Base-by-base conservation (phyloP, 2,113 vertebrate genomes). In the Melanerpes aurifrons region DNA sequence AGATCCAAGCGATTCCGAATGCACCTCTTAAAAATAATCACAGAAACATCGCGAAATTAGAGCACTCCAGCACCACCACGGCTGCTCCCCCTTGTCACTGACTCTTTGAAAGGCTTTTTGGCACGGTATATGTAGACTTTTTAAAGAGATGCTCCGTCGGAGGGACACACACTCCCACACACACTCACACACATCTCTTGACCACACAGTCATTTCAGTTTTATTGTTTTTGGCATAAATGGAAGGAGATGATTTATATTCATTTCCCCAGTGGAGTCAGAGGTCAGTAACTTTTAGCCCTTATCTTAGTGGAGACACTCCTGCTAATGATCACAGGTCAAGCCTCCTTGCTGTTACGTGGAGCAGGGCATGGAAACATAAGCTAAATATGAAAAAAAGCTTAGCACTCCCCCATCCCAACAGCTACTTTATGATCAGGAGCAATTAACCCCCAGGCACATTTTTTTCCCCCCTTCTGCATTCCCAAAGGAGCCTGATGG, bases 211-310 rank as follows among this genome's bases (percentile, higher is more conserved):
- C 48, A 43, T 87, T 73, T 81, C 82, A 48, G n/a, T 75, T 71
- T 81, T 89, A 81, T 81, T 88, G 73, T 19, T 92, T 87, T 91
- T 54, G 73, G 73, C 87, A 88, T 58, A 91, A 86, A 91, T 15
- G 24, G 77, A 90, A 87, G 29, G 47, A 94, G 91, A 72, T 78
- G 66, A 95, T 94, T 91, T 94, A 90, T 71, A 92, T 72, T 83
- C 50, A 50, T 80, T 79, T 61, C 71, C 57, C 71, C 92, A 67
- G 31, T 10, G 69, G 56, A 93, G 89, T 35, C 91, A 90, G 78
- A 92, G 94, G 90, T 91, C 93, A 81, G 32, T 86, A 66, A 80
- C 85, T 94, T 92, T 90, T 71, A 81, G 89, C 54, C 66, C 58
- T 81, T 48, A 31, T 50, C 73, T 89, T 89, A 66, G 63, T 94